phyloP scores from a whole-genome alignment of 2,113 vertebrate species.

The Chrysemys picta region DNA sequence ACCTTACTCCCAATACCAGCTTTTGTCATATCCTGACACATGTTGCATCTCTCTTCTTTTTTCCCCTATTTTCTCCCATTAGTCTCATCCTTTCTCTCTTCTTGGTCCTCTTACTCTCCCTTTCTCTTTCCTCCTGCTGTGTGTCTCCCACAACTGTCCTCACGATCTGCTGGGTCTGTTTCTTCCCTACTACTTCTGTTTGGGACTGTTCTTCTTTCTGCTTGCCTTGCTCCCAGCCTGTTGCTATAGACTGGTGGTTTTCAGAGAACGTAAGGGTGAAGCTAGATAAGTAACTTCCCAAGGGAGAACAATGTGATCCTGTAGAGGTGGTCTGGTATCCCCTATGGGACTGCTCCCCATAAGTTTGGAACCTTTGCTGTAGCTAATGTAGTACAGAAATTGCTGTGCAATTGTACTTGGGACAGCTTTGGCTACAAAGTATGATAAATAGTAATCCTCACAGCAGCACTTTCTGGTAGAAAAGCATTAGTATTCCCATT shows the following conservation, averaged over 20 bases:
- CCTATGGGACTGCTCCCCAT: background rate
- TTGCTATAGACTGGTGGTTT: background rate
- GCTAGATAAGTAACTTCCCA: background rate
- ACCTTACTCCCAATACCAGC: no score
- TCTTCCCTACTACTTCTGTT: background rate
- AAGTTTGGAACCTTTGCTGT: background rate
- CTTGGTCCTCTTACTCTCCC: background rate
- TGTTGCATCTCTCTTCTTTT: background rate
- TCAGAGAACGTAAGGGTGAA: background rate
- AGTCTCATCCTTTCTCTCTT: background rate
- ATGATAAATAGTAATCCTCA: background rate
- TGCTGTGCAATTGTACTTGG: background rate
- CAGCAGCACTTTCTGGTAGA: background rate
- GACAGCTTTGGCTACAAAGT: background rate
- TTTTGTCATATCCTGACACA: background rate
- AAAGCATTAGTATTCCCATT: background rate
- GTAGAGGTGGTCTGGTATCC: background rate
- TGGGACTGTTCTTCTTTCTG: background rate
- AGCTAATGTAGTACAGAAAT: background rate
- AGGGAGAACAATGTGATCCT: background rate
- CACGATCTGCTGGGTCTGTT: background rate
- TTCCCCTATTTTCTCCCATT: background rate
- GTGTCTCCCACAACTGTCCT: background rate
- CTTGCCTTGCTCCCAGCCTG: background rate
- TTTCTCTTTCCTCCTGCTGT: background rate